Percentiles rank a stretch among this genome's conserved stretches.
phyloP scores from a whole-genome alignment of 2,888 invertebrate species.

The Epirrita christyi region DNA sequence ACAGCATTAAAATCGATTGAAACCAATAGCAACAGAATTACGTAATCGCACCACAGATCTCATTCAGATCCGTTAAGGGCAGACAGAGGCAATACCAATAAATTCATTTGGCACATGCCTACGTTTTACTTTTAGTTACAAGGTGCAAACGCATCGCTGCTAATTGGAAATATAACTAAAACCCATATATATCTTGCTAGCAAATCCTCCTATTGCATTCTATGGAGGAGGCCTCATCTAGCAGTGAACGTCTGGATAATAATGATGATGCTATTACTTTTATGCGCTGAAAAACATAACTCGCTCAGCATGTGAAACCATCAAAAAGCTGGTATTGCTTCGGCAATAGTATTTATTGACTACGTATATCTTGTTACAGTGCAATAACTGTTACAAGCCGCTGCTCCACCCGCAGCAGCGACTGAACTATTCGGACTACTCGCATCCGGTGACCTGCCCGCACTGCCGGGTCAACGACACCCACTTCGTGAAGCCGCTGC shows the following conservation, averaged over 20 bases:
- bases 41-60: too few species aligned
- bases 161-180: too few species aligned
- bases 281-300: neutral
- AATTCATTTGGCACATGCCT: too few species aligned
- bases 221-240: too few species aligned
- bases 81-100: too few species aligned
- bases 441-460: slow-evolving; percentile 95
- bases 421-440: slow-evolving; percentile 97
- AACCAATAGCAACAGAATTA: too few species aligned
- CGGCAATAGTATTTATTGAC: neutral
- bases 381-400: slow-evolving; percentile 96
- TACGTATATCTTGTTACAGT: slow-evolving; percentile 83
- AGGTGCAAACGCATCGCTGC: too few species aligned
- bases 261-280: neutral
- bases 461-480: slow-evolving; percentile 95
- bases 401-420: slow-evolving; percentile 94
- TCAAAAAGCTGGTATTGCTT: neutral
- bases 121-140: too few species aligned
- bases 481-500: slow-evolving; percentile 97
- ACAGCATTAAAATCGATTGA: too few species aligned
- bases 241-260: too few species aligned
- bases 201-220: too few species aligned
- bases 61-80: neutral
- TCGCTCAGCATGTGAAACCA: neutral
- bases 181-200: too few species aligned